Conservation (phyloP, 2,888 invertebrate species). For the Drosophila diplacantha region DNA sequence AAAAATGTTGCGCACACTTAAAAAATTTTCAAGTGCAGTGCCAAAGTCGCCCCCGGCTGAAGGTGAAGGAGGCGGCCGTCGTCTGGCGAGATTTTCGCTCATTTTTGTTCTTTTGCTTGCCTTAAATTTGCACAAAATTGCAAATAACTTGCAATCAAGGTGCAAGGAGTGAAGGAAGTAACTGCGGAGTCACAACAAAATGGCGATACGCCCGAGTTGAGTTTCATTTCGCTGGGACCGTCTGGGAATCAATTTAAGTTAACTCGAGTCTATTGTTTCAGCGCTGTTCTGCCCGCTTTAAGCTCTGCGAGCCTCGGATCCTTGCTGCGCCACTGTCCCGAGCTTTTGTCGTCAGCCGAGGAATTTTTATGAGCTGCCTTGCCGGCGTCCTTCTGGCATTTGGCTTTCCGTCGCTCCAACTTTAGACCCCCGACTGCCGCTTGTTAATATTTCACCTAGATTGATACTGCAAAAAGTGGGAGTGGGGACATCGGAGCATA, state of each 20-base stretch:
- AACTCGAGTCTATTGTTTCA: conserved; percentile 72
- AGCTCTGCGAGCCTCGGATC: conserved; percentile 22
- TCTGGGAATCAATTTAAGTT: conserved; percentile 73
- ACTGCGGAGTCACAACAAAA: conserved; percentile 45
- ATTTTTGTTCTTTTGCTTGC: conserved; percentile 23
- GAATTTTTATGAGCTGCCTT: conserved; percentile 74
- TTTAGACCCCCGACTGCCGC: conserved; percentile 46
- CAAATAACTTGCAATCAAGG: conserved; percentile 75
- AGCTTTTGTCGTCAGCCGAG: conserved; percentile 54
- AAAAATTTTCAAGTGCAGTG: conserved; percentile 64
- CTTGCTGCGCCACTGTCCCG: conserved; percentile 8
- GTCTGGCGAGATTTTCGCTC: conserved; percentile 19
- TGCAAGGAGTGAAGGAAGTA: conserved; percentile 48
- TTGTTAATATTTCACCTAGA: conserved; percentile 72
- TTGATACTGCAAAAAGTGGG: conserved; percentile 59
- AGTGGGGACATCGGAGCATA: background rate
- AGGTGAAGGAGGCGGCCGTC: conserved; percentile 10
- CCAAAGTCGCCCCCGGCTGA: conserved; percentile 20
- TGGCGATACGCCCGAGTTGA: conserved; percentile 32
- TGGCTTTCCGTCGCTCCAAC: conserved; percentile 50
- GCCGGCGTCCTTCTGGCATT: conserved; percentile 17
- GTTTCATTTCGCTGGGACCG: conserved; percentile 53
- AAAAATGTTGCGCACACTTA: conserved; percentile 58
- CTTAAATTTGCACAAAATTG: conserved; percentile 68
- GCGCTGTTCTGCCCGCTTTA: conserved; percentile 53